A percentile compares a stretch with the other conserved stretches of the same genome.
phyloP scores from a whole-genome alignment of 2,888 invertebrate species.

The Orgyia antiqua region DNA sequence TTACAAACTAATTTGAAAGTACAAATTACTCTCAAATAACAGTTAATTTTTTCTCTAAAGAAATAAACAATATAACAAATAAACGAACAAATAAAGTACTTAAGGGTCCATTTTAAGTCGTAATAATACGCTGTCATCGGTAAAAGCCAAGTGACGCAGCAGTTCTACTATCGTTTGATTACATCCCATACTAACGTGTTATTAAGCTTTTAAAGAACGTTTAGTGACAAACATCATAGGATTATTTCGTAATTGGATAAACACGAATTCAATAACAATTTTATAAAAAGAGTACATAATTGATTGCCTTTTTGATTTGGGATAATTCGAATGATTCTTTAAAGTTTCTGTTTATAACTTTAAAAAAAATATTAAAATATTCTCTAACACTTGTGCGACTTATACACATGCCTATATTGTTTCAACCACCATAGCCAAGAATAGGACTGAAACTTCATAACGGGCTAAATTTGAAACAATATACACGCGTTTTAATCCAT shows the following conservation, averaged over 20 bases:
- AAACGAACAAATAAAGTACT: slow-evolving; percentile 29
- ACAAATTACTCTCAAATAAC: no score
- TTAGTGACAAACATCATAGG: slow-evolving; percentile 42
- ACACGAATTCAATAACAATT: slow-evolving; percentile 8
- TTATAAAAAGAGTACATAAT: background rate
- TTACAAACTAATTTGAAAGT: no score
- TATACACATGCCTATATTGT: no score
- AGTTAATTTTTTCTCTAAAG: background rate
- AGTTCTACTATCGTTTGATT: slow-evolving; percentile 40
- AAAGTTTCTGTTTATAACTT: no score
- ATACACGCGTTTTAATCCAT: no score
- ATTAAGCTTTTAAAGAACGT: slow-evolving; percentile 52
- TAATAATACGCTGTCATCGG: slow-evolving; percentile 31
- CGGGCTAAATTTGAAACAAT: no score
- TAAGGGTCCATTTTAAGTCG: slow-evolving; percentile 36
- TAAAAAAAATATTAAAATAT: no score
- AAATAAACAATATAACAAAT: background rate
- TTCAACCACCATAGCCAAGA: no score
- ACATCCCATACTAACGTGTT: slow-evolving; percentile 40
- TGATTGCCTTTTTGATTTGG: background rate
- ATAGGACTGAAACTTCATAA: no score
- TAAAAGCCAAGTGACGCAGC: slow-evolving; percentile 40
- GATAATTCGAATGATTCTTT: no score
- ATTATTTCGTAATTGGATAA: slow-evolving; percentile 18
- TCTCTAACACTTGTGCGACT: no score